Base-by-base conservation (phyloP, 2,113 vertebrate genomes). In the Balaeniceps rex region DNA sequence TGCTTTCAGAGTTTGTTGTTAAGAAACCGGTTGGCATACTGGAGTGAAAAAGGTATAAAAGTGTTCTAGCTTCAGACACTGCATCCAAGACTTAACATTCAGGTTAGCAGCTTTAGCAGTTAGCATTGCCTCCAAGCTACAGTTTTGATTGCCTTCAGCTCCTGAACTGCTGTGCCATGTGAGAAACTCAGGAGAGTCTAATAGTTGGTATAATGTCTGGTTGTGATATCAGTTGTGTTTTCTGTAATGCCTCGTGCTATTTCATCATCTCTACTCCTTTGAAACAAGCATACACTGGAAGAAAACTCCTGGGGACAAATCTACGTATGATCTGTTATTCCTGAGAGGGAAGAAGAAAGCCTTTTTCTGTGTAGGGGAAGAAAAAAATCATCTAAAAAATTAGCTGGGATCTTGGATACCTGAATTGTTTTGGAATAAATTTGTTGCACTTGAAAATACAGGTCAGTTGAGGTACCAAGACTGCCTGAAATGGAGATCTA, bases 21-120 rank as follows among this genome's bases (percentile, higher is more conserved):
- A 17, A 19, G 49, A 54, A 72, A 36, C 3, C 0, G 1, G 1
- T 46, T 52, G 26, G 11, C 4, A 28, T 10, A 22, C 13, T 23
- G 40, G 23, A 55, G 23, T 58, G 51, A 38, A 65, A 70, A 78
- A 36, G 25, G 19, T 40, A 9, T 28, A 12, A 69, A 66, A 49
- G 11, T 2, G 0, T 74, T 11, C 21, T 13, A 15, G 14, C 24
- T 69, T 72, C 40, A 34, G 38, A 3, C 1, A 3, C 23, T 31
- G 22, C 40, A 34, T 55, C 80, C 16, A 12, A 15, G 66, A 21
- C 31, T 76, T 83, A 12, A 42, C 7, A 42, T 76, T 15, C 63
- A 51, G 66, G 46, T 29, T 47, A 88, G 65, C 55, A 58, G 66
- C 75, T 68, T 14, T n/a, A n/a, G n/a, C n/a, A n/a, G n/a, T 47